A percentile compares a stretch with the other conserved stretches of the same genome.
These are phyloP conservation scores for Crotalus horridus DNA, from an alignment of 2,113 vertebrate genomes.

Conservation along the genomic window DNA sequence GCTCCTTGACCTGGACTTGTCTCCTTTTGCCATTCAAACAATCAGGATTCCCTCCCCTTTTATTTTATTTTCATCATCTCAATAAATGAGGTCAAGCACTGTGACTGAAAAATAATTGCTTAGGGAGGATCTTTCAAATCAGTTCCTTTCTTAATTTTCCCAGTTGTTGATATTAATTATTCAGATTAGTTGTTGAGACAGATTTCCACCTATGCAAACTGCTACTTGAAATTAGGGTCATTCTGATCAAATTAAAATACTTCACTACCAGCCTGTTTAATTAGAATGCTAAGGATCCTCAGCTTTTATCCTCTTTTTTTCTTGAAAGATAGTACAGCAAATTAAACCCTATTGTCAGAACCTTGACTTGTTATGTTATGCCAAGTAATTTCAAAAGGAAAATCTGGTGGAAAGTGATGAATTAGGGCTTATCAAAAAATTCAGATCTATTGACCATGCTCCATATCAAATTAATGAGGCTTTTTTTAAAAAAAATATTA, in stretches of 20 bases:
- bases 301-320: not conserved
- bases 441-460: not conserved
- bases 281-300: not conserved
- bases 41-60: not conserved
- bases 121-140: not conserved
- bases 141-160: not conserved
- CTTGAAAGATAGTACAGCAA: not conserved
- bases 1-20: not conserved
- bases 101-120: not conserved
- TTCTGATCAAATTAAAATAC: not conserved
- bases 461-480: not conserved
- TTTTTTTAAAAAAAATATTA: not conserved
- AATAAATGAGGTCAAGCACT: not conserved
- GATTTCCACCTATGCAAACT: not conserved
- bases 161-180: conserved; percentile 6
- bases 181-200: conserved; percentile 2
- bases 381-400: not conserved
- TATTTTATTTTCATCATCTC: not conserved
- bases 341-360: not conserved
- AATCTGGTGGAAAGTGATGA: not conserved
- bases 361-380: not conserved
- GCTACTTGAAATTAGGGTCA: not conserved
- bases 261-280: not conserved
- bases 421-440: not conserved
- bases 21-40: not conserved